Evolutionary conservation across 2,113 vertebrate genomes (phyloP), one percentile per base, ranked within the genome.

Genomic region (Gopherus evgoodei): DNA sequence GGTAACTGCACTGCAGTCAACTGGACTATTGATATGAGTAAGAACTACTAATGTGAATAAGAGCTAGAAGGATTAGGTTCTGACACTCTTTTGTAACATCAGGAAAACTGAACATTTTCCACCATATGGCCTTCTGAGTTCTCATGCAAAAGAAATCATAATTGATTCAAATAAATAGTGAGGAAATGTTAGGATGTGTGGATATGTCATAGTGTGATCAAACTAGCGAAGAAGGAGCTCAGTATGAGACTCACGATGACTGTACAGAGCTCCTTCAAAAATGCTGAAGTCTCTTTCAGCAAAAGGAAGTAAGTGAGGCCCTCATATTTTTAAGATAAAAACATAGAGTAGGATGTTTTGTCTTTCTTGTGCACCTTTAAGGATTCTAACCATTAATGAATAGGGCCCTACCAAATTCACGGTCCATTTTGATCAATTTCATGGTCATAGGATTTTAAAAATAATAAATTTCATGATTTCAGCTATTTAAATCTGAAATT

Each of bases 201-300:
- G 35, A 16, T 24, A 1, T 29, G n/a, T 53, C 44, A 44, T 42
- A 11, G 4, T 22, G 25, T 50, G 47, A 93, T 62, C 6, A 62
- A 94, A 76, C 42, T 80, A 86, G 83, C 31, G 21, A 38, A 49
- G 3, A 52, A 95, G 86, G 4, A 54, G 52, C 8, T 21, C 35
- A 89, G 29, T 86, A 27, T 49, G 44, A 84, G 92, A 3, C 2
- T 2, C 90, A 50, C 59, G 17, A 22, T 10, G 35, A 5, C 65
- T n/a, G 16, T 93, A 62, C 47, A 50, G 44, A 56, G 29, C 52
- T 86, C 65, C n/a, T 91, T 92, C 75, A 90, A 93, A 84, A 65
- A 57, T n/a, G 10, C 3, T 24, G 95, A 52, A 12, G 4, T 89
- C 93, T 95, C 19, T 82, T 87, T 72, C 10, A 76, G 31, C 14